Percentiles rank a stretch among this genome's conserved stretches.
phyloP scores from a whole-genome alignment of 2,888 invertebrate genomes.

The Norana najaformis region DNA sequence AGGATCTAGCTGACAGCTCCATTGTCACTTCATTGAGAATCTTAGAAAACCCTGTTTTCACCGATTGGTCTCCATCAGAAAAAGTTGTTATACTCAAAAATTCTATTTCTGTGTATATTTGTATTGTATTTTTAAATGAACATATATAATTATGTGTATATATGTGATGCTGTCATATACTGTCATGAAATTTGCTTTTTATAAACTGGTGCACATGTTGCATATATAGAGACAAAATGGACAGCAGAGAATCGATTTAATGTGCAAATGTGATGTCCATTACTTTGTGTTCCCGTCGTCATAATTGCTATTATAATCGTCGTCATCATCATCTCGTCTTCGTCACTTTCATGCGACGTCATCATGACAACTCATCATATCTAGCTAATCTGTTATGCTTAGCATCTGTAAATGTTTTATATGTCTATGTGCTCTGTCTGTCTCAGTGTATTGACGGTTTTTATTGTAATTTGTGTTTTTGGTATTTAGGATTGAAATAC shows the following conservation, averaged over 20 bases:
- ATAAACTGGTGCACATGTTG: neutral
- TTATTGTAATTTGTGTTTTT: too few relatives aligned
- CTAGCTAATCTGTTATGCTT: neutral
- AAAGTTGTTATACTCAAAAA: neutral
- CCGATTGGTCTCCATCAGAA: neutral
- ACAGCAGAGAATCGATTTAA: neutral
- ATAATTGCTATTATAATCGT: neutral
- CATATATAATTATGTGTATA: neutral
- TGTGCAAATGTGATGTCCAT: neutral
- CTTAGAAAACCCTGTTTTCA: neutral
- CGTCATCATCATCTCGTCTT: neutral
- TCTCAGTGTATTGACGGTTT: neutral
- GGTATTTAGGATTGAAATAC: neutral
- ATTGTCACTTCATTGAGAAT: neutral
- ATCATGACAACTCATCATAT: neutral
- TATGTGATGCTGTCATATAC: neutral
- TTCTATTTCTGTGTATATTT: neutral
- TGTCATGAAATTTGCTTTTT: neutral
- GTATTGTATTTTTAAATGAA: neutral
- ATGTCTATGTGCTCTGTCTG: neutral
- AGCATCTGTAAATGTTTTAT: slow-evolving; percentile 6
- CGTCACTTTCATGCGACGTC: neutral
- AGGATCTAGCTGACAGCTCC: neutral
- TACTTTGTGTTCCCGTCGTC: neutral
- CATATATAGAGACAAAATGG: neutral